Evolutionary conservation across 1,140 invertebrate species (phyloP).

Genomic region (Drosophila persimilis): DNA sequence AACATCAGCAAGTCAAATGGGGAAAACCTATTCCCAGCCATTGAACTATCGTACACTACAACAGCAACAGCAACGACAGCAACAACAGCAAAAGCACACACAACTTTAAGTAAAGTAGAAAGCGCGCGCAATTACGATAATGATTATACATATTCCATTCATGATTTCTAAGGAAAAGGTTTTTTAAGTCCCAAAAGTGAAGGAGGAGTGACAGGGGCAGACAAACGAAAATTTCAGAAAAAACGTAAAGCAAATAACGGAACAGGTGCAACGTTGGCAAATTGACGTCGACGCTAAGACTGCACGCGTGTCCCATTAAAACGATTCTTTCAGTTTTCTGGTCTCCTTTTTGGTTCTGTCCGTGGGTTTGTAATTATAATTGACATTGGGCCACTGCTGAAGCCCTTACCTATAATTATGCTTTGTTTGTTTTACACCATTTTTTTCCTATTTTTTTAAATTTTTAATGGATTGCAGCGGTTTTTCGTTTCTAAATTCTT

Average conservation of each 20-base stretch:
- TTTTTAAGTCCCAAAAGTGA: background rate
- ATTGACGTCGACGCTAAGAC: conserved; percentile 22
- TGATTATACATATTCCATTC: conserved; percentile 47
- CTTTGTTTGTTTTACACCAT: background rate
- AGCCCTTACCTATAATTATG: conserved; percentile 2
- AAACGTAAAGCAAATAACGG: conserved; percentile 29
- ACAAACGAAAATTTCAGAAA: background rate
- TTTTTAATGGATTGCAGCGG: conserved; percentile 21
- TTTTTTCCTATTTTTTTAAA: conserved; percentile 38
- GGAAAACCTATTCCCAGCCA: conserved; percentile 32
- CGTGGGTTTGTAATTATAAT: conserved; percentile 48
- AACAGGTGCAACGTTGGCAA: conserved; percentile 60
- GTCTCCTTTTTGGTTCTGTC: conserved; percentile 13
- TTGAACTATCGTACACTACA: conserved; percentile 28
- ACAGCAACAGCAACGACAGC: conserved; percentile 9
- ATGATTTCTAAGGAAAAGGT: conserved; percentile 21
- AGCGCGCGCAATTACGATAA: conserved; percentile 30
- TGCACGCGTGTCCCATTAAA: conserved; percentile 51
- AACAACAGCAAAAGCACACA: background rate
- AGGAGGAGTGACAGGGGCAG: background rate
- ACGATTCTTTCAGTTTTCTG: conserved; percentile 9
- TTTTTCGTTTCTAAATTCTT: conserved; percentile 25
- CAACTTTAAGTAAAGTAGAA: conserved; percentile 28
- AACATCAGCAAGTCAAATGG: conserved; percentile 64
- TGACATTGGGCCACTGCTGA: conserved; percentile 37